Base-by-base conservation (phyloP, 2,888 invertebrate species). In the Cephus runcator region DNA sequence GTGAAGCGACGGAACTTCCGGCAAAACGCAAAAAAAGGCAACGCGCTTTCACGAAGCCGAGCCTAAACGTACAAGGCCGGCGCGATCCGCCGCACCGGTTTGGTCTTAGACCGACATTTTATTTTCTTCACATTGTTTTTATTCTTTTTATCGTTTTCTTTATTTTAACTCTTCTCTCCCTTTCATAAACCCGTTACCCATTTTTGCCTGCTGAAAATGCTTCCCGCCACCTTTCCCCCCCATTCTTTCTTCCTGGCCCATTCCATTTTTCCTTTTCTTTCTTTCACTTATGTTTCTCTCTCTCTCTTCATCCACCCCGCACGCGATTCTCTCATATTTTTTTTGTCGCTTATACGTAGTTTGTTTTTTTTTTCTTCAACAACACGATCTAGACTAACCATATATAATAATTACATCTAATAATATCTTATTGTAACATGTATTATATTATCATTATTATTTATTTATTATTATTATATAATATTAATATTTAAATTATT, bases 331-430 rank as follows among this genome's bases (percentile, higher is more conserved):
- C 81, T 78, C 81, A 77, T 80, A 73, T 80, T 83, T 83, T 83
- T 85, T 81, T 85, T 82, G 83, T 88, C 82, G 83, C 88, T 88
- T 87, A 87, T 86, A 87, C 85, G 85, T 88, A 88, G 87, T 87
- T 88, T 87, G 86, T 87, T 87, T 90, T 86, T 87, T 85, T 88
- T 89, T 89, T 90, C 87, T 87, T 91, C 89, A 91, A 91, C 91
- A 91, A 91, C 91, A 91, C 91, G 90, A 90, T 90, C 91, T 91
- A 91, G 87, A 90, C 91, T 91, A 91, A 90, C 90, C 90, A 91
- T 91, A 88, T 89, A 91, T 91, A 91, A 91, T 91, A 91, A 91
- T 91, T 91, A 91, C 91, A 90, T 91, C 91, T 91, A 91, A 90
- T 91, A 91, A 91, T 91, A 91, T 91, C 91, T 91, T 91, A 91